These are phyloP conservation scores for Hyphantria cunea DNA, from an alignment of 1,140 invertebrate genomes.

Conservation along the genomic window DNA sequence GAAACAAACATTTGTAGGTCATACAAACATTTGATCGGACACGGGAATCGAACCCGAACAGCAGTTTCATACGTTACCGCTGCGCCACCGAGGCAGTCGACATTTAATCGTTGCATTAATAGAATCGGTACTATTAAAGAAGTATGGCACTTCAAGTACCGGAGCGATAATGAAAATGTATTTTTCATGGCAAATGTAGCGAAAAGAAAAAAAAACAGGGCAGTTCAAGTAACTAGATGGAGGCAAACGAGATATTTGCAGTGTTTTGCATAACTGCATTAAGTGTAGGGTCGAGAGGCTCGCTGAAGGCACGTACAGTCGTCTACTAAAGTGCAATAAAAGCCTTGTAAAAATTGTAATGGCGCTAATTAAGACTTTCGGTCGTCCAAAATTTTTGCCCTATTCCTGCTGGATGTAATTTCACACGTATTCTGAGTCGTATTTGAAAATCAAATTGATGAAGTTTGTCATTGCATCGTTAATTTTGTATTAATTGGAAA, in stretches of 20 bases:
- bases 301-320: conserved; percentile 58
- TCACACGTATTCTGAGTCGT: conserved; percentile 30
- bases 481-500: no score
- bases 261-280: conserved; percentile 64
- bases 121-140: not conserved
- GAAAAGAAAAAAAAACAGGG: conserved; percentile 27
- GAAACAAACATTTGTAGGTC: no score
- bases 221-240: conserved; percentile 39
- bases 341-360: conserved; percentile 50
- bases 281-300: conserved; percentile 48
- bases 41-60: no score
- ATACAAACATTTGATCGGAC: no score
- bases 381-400: conserved; percentile 35
- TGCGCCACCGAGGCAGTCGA: no score
- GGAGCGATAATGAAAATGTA: conserved; percentile 32
- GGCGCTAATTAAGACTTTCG: conserved; percentile 39
- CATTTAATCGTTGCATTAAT: no score
- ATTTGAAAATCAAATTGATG: conserved; percentile 22
- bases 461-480: not conserved
- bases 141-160: conserved; percentile 23
- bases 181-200: conserved; percentile 26
- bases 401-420: conserved; percentile 30
- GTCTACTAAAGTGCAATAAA: conserved; percentile 55
- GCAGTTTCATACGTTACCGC: no score
- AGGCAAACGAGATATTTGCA: conserved; percentile 55